These are phyloP conservation scores for Zaprionus vittiger DNA, from an alignment of 1,140 invertebrate species.

Conservation along the genomic window DNA sequence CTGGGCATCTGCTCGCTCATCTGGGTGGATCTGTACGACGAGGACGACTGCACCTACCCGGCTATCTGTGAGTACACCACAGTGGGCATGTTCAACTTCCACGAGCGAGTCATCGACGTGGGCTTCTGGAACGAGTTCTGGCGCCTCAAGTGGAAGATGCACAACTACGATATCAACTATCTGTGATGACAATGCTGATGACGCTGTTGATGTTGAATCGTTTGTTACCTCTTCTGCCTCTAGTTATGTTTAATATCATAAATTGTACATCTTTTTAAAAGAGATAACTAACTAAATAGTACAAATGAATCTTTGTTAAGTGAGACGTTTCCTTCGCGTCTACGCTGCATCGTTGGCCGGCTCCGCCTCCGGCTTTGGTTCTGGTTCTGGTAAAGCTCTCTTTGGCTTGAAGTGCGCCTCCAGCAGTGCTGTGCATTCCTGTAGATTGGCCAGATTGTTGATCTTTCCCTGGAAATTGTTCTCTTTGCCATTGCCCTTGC, in stretches of 20 bases:
- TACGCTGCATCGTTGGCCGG: neutral
- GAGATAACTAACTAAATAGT: constrained; percentile 35
- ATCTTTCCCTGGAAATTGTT: constrained; percentile 87
- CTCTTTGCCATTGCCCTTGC: constrained; percentile 87
- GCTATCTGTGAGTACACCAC: constrained; percentile 89
- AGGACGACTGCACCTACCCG: constrained; percentile 89
- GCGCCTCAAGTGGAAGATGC: constrained; percentile 89
- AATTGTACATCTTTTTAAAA: constrained; percentile 77
- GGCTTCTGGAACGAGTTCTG: constrained; percentile 91
- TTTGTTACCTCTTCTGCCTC: constrained; percentile 33
- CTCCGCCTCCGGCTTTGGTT: constrained; percentile 27
- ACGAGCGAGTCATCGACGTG: constrained; percentile 90
- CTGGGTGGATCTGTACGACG: constrained; percentile 89
- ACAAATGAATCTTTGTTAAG: constrained; percentile 44
- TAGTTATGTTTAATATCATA: constrained; percentile 58
- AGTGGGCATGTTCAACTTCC: constrained; percentile 87
- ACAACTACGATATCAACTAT: constrained; percentile 91
- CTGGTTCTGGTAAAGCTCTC: constrained; percentile 69
- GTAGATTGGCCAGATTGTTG: constrained; percentile 85
- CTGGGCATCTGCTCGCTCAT: constrained; percentile 90
- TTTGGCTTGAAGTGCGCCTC: constrained; percentile 72
- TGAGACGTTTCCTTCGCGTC: neutral
- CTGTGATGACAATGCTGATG: constrained; percentile 50
- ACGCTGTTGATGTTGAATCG: constrained; percentile 1
- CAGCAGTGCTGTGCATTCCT: constrained; percentile 84